A percentile compares a stretch with the other conserved stretches of the same genome.
These are phyloP conservation scores for Leptarthrus brevirostris DNA, from an alignment of 2,888 invertebrate species.

Conservation along the genomic window DNA sequence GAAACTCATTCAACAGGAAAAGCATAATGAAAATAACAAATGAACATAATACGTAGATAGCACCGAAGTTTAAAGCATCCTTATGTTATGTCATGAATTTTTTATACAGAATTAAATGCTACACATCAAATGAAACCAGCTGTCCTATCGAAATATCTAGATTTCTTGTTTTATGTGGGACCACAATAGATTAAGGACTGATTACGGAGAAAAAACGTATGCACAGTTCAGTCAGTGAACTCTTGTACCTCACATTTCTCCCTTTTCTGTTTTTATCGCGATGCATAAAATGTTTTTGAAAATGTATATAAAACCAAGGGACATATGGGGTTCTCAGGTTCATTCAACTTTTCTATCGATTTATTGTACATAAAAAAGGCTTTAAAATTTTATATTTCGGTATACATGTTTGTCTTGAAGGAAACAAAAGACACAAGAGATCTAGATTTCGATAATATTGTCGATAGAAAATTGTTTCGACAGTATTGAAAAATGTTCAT, in stretches of 20 bases:
- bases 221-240: not conserved
- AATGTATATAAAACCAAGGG: constrained; percentile 15
- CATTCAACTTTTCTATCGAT: constrained; percentile 36
- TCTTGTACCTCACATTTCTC: not conserved
- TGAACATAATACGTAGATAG: too few relatives aligned
- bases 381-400: too few relatives aligned
- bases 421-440: too few relatives aligned
- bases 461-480: too few relatives aligned
- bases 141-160: not conserved
- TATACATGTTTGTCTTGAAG: too few relatives aligned
- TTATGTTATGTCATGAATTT: not conserved
- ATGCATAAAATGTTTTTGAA: constrained; percentile 7
- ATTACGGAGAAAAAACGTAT: not conserved
- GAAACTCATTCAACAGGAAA: too few relatives aligned
- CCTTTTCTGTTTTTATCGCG: constrained; percentile 16
- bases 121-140: not conserved
- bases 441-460: too few relatives aligned
- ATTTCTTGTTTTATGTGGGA: not conserved
- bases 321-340: constrained; percentile 4
- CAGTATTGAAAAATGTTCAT: too few relatives aligned
- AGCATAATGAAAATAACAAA: too few relatives aligned
- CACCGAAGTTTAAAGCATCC: too few relatives aligned
- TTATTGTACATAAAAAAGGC: constrained; percentile 13
- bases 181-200: constrained; percentile 18
- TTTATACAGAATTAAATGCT: constrained; percentile 20